Evolutionary conservation across 2,888 invertebrate species (phyloP).

Genomic region (Lithosia quadra): DNA sequence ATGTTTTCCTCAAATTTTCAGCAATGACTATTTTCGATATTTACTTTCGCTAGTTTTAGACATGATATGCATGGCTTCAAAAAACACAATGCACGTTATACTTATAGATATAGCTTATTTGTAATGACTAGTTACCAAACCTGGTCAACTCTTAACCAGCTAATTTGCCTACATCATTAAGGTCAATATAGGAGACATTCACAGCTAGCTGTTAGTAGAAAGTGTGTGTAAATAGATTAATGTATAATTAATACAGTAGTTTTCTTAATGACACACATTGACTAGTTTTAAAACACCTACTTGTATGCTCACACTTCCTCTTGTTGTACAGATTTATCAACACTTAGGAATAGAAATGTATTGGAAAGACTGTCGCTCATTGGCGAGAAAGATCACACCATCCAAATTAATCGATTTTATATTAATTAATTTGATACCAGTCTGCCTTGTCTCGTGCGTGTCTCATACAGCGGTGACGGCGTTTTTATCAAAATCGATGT

Average conservation of each 20-base stretch:
- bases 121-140: conserved; percentile 9
- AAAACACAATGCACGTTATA: neutral
- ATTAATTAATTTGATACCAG: neutral
- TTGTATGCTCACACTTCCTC: conserved; percentile 18
- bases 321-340: conserved; percentile 10
- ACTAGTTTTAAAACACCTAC: conserved; percentile 26
- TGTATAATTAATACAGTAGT: conserved; percentile 46
- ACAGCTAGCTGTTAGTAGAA: conserved; percentile 40
- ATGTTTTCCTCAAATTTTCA: neutral
- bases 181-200: conserved; percentile 33
- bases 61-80: neutral
- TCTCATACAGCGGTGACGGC: neutral
- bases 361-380: neutral
- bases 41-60: neutral
- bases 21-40: neutral
- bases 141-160: conserved; percentile 5
- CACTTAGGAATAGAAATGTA: neutral
- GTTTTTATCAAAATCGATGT: conserved; percentile 1
- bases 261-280: conserved; percentile 30
- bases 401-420: neutral
- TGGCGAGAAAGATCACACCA: neutral
- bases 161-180: conserved; percentile 37
- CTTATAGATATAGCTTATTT: neutral
- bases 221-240: conserved; percentile 42
- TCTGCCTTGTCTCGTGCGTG: neutral